A percentile compares a stretch with the other conserved stretches of the same genome.
phyloP scores from a whole-genome alignment of 2,113 vertebrate genomes.

The Desmodus rotundus region DNA sequence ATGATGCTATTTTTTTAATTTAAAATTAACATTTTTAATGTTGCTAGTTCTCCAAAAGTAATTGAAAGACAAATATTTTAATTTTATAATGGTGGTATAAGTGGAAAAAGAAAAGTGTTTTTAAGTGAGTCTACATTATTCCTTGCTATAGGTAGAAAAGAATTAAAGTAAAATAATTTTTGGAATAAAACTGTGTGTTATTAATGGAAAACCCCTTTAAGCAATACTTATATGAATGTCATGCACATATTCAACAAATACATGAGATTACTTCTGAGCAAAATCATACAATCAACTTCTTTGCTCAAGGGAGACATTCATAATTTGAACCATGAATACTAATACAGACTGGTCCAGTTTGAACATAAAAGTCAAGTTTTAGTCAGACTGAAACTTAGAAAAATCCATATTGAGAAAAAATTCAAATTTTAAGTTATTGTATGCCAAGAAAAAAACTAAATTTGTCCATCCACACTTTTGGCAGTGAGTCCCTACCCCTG shows the following conservation, averaged over 20 bases:
- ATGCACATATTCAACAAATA: neutral
- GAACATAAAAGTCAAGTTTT: slow-evolving; percentile 41
- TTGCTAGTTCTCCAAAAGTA: neutral
- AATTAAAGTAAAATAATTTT: neutral
- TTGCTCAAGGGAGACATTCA: neutral
- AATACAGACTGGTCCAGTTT: neutral
- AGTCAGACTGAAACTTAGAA: neutral
- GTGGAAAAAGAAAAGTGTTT: neutral
- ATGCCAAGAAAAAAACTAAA: neutral
- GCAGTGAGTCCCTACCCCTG: slow-evolving; percentile 42
- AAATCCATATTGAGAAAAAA: slow-evolving; percentile 29
- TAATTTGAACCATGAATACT: neutral
- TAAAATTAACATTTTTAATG: neutral
- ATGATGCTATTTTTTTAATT: neutral
- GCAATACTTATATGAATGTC: neutral
- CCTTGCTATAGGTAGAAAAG: neutral
- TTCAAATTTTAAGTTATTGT: slow-evolving; percentile 43
- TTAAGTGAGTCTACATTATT: neutral
- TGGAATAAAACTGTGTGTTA: neutral
- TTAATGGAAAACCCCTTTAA: neutral
- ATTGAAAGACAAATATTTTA: neutral
- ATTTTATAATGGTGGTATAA: neutral
- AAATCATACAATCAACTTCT: neutral
- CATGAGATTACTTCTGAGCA: neutral
- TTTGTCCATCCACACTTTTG: neutral